Evolutionary conservation across 1,140 invertebrate species (phyloP).

Genomic region (Plectrocnemia conspersa): DNA sequence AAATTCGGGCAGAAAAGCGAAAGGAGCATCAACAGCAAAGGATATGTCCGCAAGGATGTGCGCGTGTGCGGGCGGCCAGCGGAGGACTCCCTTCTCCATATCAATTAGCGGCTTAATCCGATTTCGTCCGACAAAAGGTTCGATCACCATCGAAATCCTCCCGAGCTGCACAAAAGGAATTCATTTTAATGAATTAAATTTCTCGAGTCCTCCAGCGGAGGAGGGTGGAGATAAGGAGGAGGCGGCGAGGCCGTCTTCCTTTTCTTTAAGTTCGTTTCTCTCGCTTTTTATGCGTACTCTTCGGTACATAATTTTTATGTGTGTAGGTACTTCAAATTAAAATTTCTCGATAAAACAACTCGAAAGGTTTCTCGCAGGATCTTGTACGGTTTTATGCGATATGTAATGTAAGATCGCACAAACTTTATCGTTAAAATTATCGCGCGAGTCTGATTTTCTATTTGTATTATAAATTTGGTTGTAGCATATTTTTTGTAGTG

Average conservation of each 20-base stretch:
- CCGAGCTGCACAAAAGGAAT: conserved; percentile 33
- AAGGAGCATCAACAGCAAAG: no score
- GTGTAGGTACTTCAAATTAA: conserved; percentile 20
- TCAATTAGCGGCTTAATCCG: conserved; percentile 35
- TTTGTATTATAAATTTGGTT: no score
- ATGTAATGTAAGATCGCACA: no score
- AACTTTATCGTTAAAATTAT: no score
- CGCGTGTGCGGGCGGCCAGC: not conserved
- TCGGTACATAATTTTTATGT: no score
- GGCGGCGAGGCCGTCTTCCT: not conserved
- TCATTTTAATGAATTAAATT: conserved; percentile 36
- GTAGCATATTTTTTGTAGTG: no score
- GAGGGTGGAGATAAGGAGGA: conserved; percentile 3
- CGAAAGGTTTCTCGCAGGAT: conserved; percentile 11
- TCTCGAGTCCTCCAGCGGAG: conserved; percentile 17
- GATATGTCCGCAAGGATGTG: not conserved
- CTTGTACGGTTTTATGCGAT: not conserved
- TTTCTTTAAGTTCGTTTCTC: not conserved
- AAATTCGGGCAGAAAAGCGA: not conserved
- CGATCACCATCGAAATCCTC: conserved; percentile 31
- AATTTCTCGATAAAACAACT: conserved; percentile 25
- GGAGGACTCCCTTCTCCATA: conserved; percentile 27
- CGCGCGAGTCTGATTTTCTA: not conserved
- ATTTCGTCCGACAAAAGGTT: conserved; percentile 34
- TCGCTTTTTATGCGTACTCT: no score